A percentile compares a stretch with the other conserved stretches of the same genome.
Evolutionary conservation across 2,888 invertebrate species (phyloP).

Genomic region (Diplazon laetatorius): DNA sequence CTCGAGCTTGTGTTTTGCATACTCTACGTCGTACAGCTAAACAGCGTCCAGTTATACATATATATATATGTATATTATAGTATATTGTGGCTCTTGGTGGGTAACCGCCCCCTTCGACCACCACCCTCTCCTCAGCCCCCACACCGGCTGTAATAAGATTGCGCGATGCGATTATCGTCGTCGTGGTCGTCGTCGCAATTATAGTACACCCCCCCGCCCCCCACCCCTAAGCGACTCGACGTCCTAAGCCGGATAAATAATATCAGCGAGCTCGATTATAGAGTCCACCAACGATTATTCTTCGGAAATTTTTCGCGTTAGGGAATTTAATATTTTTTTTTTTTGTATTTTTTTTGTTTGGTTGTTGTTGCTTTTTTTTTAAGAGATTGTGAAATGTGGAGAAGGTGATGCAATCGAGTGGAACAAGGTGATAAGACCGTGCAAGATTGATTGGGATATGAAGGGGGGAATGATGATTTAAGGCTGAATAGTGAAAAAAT

Average conservation of each 20-base stretch:
- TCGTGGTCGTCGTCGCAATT: conserved; percentile 32
- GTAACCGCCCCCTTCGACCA: neutral
- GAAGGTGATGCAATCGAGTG: neutral
- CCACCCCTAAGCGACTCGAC: too few species aligned
- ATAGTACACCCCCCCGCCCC: conserved; percentile 21
- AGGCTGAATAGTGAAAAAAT: too few species aligned
- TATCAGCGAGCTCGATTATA: conserved; percentile 18
- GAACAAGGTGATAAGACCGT: neutral
- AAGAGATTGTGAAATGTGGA: neutral
- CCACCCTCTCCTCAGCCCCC: too few species aligned
- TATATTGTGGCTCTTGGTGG: conserved; percentile 16
- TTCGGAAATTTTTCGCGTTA: too few species aligned
- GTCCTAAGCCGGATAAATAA: conserved; percentile 40
- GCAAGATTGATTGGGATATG: neutral
- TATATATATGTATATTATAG: conserved; percentile 1
- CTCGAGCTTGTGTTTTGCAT: conserved; percentile 59
- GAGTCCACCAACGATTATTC: conserved; percentile 4
- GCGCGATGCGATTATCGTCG: conserved; percentile 31
- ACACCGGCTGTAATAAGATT: conserved; percentile 30
- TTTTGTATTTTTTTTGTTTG: neutral
- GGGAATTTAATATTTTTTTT: conserved; percentile 1
- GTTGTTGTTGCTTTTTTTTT: too few species aligned
- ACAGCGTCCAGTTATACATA: too few species aligned
- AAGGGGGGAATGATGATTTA: too few species aligned
- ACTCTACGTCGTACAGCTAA: conserved; percentile 41